Evolutionary conservation across 2,888 invertebrate genomes (phyloP).

Genomic region (Cephonodes hylas): DNA sequence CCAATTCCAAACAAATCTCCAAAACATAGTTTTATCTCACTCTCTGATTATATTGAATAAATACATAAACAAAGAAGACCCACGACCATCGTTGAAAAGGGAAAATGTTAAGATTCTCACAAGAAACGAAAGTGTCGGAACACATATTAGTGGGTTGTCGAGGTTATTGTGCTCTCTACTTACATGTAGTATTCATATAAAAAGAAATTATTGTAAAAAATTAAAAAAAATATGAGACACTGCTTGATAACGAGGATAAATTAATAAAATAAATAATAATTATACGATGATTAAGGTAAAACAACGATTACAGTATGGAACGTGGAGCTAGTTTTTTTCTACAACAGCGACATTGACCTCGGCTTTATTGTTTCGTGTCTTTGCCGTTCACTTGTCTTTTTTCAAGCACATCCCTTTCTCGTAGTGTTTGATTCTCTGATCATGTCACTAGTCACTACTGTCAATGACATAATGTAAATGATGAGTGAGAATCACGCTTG

Average conservation of each 20-base stretch:
- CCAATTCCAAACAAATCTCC: slow-evolving; percentile 22
- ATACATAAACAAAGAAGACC: slow-evolving; percentile 46
- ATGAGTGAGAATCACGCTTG: slow-evolving; percentile 26
- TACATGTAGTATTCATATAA: slow-evolving; percentile 17
- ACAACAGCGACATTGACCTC: slow-evolving; percentile 60
- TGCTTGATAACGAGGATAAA: slow-evolving; percentile 50
- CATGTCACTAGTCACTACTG: slow-evolving; percentile 20
- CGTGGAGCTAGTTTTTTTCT: slow-evolving; percentile 79
- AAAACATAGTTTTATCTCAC: slow-evolving; percentile 44
- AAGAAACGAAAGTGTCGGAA: slow-evolving; percentile 43
- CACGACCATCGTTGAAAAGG: slow-evolving; percentile 52
- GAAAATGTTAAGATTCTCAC: slow-evolving; percentile 47
- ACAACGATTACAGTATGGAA: slow-evolving; percentile 32
- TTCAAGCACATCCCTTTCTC: slow-evolving; percentile 30
- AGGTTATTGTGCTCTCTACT: slow-evolving; percentile 44
- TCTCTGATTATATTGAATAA: slow-evolving; percentile 38
- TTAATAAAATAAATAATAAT: slow-evolving; percentile 50
- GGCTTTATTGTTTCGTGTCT: slow-evolving; percentile 21
- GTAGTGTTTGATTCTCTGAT: slow-evolving; percentile 29
- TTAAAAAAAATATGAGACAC: slow-evolving; percentile 54
- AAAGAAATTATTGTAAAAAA: slow-evolving; percentile 39
- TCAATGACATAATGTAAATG: slow-evolving; percentile 13
- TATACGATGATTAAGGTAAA: slow-evolving; percentile 43
- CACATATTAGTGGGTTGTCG: slow-evolving; percentile 52
- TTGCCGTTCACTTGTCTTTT: slow-evolving; percentile 26